Base-by-base conservation (phyloP, 2,113 vertebrate species). In the Leuciscus idus region DNA sequence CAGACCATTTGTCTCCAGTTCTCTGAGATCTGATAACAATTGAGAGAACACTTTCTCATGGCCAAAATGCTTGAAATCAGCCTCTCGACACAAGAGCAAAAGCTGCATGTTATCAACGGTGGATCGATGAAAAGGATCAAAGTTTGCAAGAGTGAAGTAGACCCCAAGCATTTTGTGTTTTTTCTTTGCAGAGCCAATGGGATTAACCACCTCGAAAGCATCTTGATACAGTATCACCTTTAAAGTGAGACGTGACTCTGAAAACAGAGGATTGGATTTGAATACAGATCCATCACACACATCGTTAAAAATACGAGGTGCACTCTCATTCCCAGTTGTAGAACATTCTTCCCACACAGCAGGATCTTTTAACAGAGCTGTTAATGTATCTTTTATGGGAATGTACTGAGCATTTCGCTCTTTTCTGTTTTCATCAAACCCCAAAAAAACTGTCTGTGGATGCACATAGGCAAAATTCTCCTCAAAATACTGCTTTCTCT, bases 1-100 rank as follows among this genome's bases (percentile, higher is more conserved):
- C 21, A 85, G 11, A 7, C 83, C 83, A 79, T 80, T 66, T 43
- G n/a, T 75, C 59, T 89, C 88, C 4, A 88, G 74, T 64, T 87
- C 74, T 36, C 43, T 68, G 1, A 89, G 4, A 72, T 88, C 88
- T 66, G 79, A 74, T 43, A 89, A 3, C 55, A 86, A 4, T 74
- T 13, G 33, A 23, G 88, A 87, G 30, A 89, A 87, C 73, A 87
- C 66, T 55, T 77, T 85, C 0, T 83, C 12, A n/a, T 70, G 70
- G 33, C 68, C 68, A 43, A 36, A 39, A 17, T 36, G 1, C 21
- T 70, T 70, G 6, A 70, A 70, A 39, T 70, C 52, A 59, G 33
- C 33, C 13, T 83, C 85, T 55, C 73, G 33, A 9, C 70, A 77
- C 50, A 88, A 66, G 4, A 88, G 59, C 12, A 86, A 43, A 39